These are phyloP conservation scores for Tillus elongatus DNA, from an alignment of 2,888 invertebrate genomes.

Conservation along the genomic window DNA sequence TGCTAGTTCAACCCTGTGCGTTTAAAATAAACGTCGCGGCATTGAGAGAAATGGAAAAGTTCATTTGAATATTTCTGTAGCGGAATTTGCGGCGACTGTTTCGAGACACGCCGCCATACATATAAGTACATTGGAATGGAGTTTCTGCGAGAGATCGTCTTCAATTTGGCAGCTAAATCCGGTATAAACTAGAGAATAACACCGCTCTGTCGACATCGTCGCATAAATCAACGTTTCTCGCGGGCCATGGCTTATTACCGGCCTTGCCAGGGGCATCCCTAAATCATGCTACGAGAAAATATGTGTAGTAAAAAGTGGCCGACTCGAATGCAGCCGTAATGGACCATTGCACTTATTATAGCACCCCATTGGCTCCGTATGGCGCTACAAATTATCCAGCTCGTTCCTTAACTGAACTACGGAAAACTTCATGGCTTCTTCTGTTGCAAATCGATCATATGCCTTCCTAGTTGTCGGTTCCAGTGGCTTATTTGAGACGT, in stretches of 20 bases:
- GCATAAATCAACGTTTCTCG: slow-evolving; percentile 28
- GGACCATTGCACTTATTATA: slow-evolving; percentile 40
- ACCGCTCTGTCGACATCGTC: slow-evolving; percentile 28
- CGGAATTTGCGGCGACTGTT: slow-evolving; percentile 34
- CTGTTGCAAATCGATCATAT: too few relatives aligned
- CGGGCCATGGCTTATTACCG: slow-evolving; percentile 18
- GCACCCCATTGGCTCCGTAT: slow-evolving; percentile 37
- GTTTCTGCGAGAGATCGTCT: slow-evolving; percentile 42
- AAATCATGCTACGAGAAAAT: slow-evolving; percentile 32
- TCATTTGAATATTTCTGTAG: slow-evolving; percentile 33
- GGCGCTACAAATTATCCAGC: slow-evolving; percentile 28
- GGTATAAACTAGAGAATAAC: slow-evolving; percentile 33
- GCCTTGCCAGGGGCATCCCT: slow-evolving; percentile 23
- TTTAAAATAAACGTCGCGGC: too few relatives aligned
- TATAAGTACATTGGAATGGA: slow-evolving; percentile 40
- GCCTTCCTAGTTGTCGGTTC: too few relatives aligned
- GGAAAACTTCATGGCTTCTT: too few relatives aligned
- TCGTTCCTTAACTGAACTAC: slow-evolving; percentile 17
- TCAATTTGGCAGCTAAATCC: slow-evolving; percentile 43
- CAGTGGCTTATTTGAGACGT: too few relatives aligned
- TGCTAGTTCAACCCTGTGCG: too few relatives aligned
- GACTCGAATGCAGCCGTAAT: slow-evolving; percentile 33
- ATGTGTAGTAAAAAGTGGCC: slow-evolving; percentile 33
- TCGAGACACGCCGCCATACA: slow-evolving; percentile 39
- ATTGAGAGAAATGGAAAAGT: too few relatives aligned